Percentiles rank a stretch among this genome's conserved stretches.
Conservation (phyloP, 64 coral and sea anemone species). For the Actinia equina region DNA sequence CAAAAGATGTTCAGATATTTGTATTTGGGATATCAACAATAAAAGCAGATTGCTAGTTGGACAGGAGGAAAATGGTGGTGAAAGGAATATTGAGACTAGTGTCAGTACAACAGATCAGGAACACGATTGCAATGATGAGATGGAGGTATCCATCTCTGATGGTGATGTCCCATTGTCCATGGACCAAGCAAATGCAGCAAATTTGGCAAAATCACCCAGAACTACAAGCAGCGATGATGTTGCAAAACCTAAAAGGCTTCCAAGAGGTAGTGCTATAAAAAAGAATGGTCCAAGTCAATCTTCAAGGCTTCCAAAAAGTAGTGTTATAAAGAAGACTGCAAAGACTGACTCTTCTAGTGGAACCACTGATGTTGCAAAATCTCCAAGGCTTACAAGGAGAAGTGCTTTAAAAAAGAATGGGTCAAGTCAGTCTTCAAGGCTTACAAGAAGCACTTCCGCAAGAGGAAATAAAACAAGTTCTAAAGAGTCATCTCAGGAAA, state of each 20-base stretch:
- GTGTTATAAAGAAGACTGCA: not conserved
- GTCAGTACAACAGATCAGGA: not conserved
- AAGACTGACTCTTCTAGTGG: not conserved
- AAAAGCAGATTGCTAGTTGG: not conserved
- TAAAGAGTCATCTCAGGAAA: not conserved
- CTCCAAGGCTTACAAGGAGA: not conserved
- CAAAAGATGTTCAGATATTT: conserved; percentile 4
- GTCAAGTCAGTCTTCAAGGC: not conserved
- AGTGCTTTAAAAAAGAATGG: not conserved
- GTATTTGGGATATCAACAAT: not conserved
- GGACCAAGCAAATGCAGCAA: not conserved
- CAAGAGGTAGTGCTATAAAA: not conserved
- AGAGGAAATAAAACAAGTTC: not conserved
- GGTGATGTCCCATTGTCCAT: not conserved
- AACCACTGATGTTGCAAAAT: not conserved
- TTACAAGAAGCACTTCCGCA: not conserved
- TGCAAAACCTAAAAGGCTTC: not conserved
- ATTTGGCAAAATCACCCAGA: not conserved
- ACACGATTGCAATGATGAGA: not conserved
- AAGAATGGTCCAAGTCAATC: not conserved
- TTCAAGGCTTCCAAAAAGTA: not conserved
- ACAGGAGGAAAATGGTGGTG: not conserved
- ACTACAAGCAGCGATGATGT: not conserved
- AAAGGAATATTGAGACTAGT: not conserved
- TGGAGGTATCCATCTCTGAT: not conserved